Percentiles rank a stretch among this genome's conserved stretches.
Evolutionary conservation across 2,113 vertebrate species (phyloP).

Genomic region (Vanacampus margaritifer): DNA sequence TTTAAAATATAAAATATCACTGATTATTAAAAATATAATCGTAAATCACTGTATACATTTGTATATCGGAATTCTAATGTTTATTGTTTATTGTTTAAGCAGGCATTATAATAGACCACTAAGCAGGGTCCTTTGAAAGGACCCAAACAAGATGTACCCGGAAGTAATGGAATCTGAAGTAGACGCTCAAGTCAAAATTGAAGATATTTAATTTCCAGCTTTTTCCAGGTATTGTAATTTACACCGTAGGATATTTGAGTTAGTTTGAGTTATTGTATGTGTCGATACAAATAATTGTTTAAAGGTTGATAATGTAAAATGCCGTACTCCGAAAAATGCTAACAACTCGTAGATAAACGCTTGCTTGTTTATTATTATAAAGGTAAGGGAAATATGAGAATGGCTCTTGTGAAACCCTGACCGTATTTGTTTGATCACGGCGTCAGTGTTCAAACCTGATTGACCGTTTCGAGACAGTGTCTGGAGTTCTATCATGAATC

Average conservation of each 20-base stretch:
- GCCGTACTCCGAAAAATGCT: conserved; percentile 23
- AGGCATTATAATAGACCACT: conserved; percentile 43
- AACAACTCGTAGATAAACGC: not conserved
- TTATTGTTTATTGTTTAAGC: not conserved
- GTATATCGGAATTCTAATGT: not conserved
- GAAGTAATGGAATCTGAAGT: conserved; percentile 49
- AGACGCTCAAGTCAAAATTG: conserved; percentile 44
- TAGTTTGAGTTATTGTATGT: not conserved
- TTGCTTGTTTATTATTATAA: too few relatives aligned
- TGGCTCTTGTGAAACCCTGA: not conserved
- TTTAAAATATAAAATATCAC: not conserved
- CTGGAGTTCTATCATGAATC: not conserved
- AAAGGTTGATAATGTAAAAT: too few relatives aligned
- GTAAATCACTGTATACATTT: rapidly evolving
- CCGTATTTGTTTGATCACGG: not conserved
- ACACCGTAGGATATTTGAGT: not conserved
- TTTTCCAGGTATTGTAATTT: conserved; percentile 46
- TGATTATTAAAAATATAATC: not conserved
- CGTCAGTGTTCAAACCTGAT: not conserved
- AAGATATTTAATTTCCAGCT: conserved; percentile 19
- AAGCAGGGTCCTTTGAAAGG: conserved; percentile 14
- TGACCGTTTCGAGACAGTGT: not conserved
- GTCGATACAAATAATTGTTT: too few relatives aligned
- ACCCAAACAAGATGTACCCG: conserved; percentile 57
- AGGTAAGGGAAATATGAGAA: not conserved